Evolutionary conservation across 2,797 vertebrate species (phyloP).

Genomic region (Balearica regulorum): DNA sequence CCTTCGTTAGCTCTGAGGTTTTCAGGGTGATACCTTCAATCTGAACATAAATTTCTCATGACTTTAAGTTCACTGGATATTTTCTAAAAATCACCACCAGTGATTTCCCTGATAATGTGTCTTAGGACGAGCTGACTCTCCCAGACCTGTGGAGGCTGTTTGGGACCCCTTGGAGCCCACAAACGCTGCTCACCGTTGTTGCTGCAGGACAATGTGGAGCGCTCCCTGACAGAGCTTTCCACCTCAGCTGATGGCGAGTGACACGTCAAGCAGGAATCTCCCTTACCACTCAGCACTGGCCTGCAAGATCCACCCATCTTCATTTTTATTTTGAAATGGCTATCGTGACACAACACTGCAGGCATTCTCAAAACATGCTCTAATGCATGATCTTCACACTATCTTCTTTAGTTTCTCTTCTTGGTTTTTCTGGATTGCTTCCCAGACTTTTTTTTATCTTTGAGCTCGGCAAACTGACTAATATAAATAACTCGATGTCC

Average conservation of each 20-base stretch:
- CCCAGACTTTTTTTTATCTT: constrained; percentile 38
- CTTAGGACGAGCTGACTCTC: neutral
- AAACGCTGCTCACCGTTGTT: neutral
- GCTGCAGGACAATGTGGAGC: neutral
- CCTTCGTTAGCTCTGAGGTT: neutral
- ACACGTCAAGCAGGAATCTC: neutral
- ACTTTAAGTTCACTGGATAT: neutral
- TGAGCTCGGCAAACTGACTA: constrained; percentile 21
- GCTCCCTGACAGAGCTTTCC: neutral
- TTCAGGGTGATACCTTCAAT: neutral
- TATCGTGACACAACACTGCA: neutral
- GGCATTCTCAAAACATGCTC: neutral
- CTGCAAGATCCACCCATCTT: neutral
- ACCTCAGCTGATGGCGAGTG: neutral
- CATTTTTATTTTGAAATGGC: neutral
- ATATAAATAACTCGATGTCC: constrained; percentile 11
- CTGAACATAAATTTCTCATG: neutral
- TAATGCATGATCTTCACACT: neutral
- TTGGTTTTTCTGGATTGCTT: neutral
- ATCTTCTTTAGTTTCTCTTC: neutral
- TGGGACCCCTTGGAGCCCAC: neutral
- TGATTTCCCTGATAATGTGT: neutral
- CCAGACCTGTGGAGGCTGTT: neutral
- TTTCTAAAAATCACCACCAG: neutral
- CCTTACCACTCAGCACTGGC: neutral